A percentile compares a stretch with the other conserved stretches of the same genome.
These are phyloP conservation scores for Pteropus alecto DNA, from an alignment of 2,113 vertebrate genomes.

Conservation along the genomic window DNA sequence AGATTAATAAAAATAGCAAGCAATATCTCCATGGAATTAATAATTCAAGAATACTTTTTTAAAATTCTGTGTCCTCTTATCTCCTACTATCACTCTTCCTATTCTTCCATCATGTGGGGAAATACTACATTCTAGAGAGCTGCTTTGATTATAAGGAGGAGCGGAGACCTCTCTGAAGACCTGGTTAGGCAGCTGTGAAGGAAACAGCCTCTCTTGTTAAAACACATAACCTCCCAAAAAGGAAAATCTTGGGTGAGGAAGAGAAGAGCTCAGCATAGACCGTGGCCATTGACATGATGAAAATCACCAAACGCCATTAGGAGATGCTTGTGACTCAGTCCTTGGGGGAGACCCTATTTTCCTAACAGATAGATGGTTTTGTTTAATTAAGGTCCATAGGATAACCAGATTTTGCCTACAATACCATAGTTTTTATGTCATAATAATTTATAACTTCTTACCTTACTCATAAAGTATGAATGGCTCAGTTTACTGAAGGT, in stretches of 20 bases:
- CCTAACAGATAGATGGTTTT: background rate
- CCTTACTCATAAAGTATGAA: background rate
- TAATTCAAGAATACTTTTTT: background rate
- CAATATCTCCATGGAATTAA: background rate
- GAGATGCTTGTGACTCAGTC: background rate
- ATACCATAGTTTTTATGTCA: background rate
- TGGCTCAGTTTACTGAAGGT: background rate
- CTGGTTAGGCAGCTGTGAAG: background rate
- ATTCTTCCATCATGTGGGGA: background rate
- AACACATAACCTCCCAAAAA: background rate
- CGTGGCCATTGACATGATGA: background rate
- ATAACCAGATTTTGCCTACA: background rate
- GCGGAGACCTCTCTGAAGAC: background rate
- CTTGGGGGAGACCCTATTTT: background rate
- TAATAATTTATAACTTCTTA: background rate
- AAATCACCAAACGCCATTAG: background rate
- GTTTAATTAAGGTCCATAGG: background rate
- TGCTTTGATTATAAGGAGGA: background rate
- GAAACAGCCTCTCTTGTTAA: background rate
- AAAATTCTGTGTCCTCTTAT: background rate
- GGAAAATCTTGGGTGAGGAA: background rate
- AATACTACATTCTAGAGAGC: background rate
- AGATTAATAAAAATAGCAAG: slow-evolving; percentile 6
- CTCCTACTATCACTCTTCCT: background rate
- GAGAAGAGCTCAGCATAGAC: background rate